Percentiles rank a stretch among this genome's conserved stretches.
Conservation (phyloP, 2,113 vertebrate genomes). For the Aepyceros melampus region DNA sequence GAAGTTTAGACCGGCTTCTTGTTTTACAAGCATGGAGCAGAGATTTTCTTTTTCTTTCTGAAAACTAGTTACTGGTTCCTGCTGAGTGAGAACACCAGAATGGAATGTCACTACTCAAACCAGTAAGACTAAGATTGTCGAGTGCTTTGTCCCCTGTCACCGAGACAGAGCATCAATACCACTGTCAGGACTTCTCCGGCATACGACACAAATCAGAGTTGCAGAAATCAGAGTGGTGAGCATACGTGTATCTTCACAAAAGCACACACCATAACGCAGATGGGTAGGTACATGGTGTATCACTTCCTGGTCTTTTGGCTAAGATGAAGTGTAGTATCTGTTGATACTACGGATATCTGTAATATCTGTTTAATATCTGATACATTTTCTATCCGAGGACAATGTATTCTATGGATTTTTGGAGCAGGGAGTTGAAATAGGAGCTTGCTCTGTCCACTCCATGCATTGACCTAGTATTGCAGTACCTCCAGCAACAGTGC, state of each 20-base stretch:
- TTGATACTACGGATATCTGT: too few relatives aligned
- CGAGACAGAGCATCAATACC: accelerated
- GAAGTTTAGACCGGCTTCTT: background rate
- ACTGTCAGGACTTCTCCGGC: background rate
- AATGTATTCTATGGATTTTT: slow-evolving; percentile 67
- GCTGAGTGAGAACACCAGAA: background rate
- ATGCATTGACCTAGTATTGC: slow-evolving; percentile 77
- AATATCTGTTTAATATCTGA: slow-evolving; percentile 26
- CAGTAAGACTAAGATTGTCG: background rate
- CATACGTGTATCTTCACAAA: accelerated
- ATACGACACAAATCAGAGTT: background rate
- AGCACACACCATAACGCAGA: background rate
- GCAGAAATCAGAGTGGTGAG: background rate
- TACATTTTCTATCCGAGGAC: slow-evolving; percentile 74
- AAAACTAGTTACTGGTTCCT: background rate
- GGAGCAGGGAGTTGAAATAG: slow-evolving; percentile 49
- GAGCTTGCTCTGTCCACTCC: slow-evolving; percentile 79
- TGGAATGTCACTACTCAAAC: background rate
- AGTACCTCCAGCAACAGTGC: slow-evolving; percentile 69
- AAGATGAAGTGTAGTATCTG: slow-evolving; percentile 37
- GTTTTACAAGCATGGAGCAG: background rate
- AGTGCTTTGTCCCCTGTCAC: too few relatives aligned
- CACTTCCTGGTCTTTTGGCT: slow-evolving; percentile 4
- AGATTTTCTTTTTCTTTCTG: background rate
- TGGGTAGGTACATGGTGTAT: background rate